Evolutionary conservation across 2,113 vertebrate species (phyloP), one percentile per base, ranked within the genome.

Genomic region (Apistogramma diplotaenia): DNA sequence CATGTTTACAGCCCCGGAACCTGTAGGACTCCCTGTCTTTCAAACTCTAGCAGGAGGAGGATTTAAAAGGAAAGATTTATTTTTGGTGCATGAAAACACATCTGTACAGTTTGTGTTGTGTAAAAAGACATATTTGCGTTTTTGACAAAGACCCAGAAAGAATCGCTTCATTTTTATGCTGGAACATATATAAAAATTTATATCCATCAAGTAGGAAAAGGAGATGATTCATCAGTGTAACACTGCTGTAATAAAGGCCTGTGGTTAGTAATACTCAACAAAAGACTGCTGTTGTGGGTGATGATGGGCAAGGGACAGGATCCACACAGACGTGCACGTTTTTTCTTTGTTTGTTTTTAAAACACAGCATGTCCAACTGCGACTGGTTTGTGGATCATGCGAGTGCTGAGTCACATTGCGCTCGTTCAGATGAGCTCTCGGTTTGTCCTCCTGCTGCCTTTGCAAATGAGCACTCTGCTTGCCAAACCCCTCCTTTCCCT

Each of bases 321-420:
- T 53, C 81, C 71, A 84, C 55, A 74, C 25, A 84, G 78, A 83
- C 79, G 56, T 57, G 74, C 51, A 57, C 23, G 71, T 83, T 46
- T 80, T 80, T 84, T 70, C 29, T 74, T 70, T 70, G 65, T 70
- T 81, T 76, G 51, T 74, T 37, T 77, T 65, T 51, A 51, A 51
- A 81, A 76, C 73, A 73, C 70, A 59, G 40, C 62, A 59, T 5
- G 27, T 90, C 74, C 85, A 46, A 53, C 62, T 33, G 31, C 16
- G 35, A 74, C 60, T 21, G 73, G 21, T 82, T 84, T n/a, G 51
- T 6, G 21, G 46, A 78, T 87, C 79, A 70, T 82, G 86, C 57
- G 79, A 89, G 76, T 61, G 87, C 85, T 82, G 86, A 93, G 90
- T 92, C 91, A 91, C 82, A 62, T 78, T 79, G 79, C 55, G 43